Percentiles rank a stretch among this genome's conserved stretches.
phyloP scores from a whole-genome alignment of 2,797 vertebrate species.

The Rhabdomys pumilio region DNA sequence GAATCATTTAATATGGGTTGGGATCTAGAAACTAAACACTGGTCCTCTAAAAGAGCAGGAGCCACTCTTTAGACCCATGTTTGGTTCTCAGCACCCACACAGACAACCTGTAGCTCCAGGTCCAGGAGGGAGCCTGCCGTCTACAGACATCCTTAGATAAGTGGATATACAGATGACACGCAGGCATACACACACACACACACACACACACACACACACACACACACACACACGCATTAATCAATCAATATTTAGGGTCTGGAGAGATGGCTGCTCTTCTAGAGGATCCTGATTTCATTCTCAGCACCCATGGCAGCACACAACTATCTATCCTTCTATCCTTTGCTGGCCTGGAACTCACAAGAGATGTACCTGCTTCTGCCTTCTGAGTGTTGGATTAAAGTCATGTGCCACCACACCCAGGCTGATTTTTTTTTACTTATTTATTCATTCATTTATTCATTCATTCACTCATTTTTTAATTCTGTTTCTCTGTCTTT shows the following conservation, averaged over 20 bases:
- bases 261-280: background rate
- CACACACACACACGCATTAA: background rate
- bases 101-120: background rate
- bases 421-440: background rate
- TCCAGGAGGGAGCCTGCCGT: background rate
- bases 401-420: background rate
- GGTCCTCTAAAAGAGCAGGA: background rate
- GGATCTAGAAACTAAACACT: background rate
- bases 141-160: background rate
- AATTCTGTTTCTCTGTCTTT: background rate
- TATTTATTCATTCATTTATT: accelerated
- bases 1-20: background rate
- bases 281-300: background rate
- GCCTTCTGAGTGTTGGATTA: background rate
- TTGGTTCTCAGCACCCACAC: background rate
- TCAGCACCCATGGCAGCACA: background rate
- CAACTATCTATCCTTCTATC: background rate
- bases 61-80: background rate
- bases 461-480: too few relatives aligned
- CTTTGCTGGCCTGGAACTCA: background rate
- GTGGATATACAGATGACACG: background rate
- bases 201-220: background rate
- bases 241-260: background rate
- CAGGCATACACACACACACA: background rate
- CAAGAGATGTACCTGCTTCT: background rate